Base-by-base conservation (phyloP, 2,797 vertebrate genomes). In the Acipenser transmontanus region DNA sequence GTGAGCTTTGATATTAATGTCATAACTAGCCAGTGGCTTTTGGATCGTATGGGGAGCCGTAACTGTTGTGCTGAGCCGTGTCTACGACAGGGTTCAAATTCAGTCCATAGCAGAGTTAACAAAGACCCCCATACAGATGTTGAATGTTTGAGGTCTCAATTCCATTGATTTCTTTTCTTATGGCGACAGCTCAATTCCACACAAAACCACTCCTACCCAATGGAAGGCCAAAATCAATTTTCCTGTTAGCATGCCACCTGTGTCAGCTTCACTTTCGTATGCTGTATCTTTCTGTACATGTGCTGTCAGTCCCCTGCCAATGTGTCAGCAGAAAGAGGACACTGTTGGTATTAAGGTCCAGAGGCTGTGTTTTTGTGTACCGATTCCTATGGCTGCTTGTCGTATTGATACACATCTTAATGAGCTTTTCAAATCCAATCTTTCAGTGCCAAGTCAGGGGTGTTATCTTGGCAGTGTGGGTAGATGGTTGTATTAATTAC, bases 191-290 rank as follows among this genome's bases (percentile, higher is more conserved):
- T 77, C 69, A 63, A 51, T 48, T 66, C 66, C 62, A 59, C 68
- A 59, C 72, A 60, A 74, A 71, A 73, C 74, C 69, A 72, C 76
- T 72, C 61, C 74, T 71, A 73, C 72, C 71, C 61, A 69, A 76
- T 74, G 73, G 66, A 75, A 71, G 75, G 70, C 74, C 68, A 78
- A 74, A 69, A 71, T 78, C 73, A 72, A 13, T 20, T 34, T 67
- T 54, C 51, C 34, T 50, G 54, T 12, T 50, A 52, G 48, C 51
- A 17, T 61, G 56, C 61, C 54, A 11, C 9, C 65, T 60, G 52
- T 57, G 20, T 52, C 11, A 34, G 47, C 13, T 52, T 49, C 34
- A 12, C 49, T 11, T 63, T 51, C 6, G 34, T 59, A 49, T n/a
- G 12, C 14, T 5, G n/a, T 63, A 49, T n/a, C 14, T 57, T 49